Evolutionary conservation across 2,797 vertebrate genomes (phyloP).

Genomic region (Hybognathus amarus): DNA sequence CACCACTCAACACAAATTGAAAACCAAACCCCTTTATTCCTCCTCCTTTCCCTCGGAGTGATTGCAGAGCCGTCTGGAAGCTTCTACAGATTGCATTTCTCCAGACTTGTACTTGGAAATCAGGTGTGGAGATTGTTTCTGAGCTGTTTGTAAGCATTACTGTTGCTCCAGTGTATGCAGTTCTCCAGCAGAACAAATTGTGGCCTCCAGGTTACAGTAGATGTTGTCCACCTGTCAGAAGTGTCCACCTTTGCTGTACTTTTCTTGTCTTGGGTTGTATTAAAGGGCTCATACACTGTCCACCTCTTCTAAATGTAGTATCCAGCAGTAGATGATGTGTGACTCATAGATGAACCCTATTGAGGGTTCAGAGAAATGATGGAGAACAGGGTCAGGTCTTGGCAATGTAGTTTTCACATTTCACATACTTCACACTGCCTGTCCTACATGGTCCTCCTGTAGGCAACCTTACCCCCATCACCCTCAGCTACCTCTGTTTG

Average conservation of each 20-base stretch:
- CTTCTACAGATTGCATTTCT: constrained; percentile 11
- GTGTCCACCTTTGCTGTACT: background rate
- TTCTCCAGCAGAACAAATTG: constrained; percentile 14
- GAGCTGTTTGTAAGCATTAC: too few relatives aligned
- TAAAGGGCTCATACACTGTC: background rate
- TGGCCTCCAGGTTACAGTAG: constrained; percentile 17
- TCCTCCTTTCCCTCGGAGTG: background rate
- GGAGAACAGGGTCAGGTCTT: constrained; percentile 1
- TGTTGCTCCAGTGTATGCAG: too few relatives aligned
- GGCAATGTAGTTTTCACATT: constrained; percentile 3
- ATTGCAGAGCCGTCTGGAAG: background rate
- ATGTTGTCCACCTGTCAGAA: constrained; percentile 30
- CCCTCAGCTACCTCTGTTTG: background rate
- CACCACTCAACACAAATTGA: constrained; percentile 23
- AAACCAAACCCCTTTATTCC: background rate
- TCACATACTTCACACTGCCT: background rate
- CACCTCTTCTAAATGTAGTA: background rate
- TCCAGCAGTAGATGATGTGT: constrained; percentile 11
- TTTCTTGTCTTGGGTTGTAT: background rate
- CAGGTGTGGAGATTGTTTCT: constrained; percentile 15
- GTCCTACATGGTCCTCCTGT: background rate
- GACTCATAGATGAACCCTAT: constrained; percentile 18
- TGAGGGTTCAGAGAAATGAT: background rate
- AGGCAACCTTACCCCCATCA: constrained; percentile 7
- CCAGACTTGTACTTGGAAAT: background rate